Conservation (phyloP, 2,113 vertebrate species). For the Aptenodytes patagonicus region DNA sequence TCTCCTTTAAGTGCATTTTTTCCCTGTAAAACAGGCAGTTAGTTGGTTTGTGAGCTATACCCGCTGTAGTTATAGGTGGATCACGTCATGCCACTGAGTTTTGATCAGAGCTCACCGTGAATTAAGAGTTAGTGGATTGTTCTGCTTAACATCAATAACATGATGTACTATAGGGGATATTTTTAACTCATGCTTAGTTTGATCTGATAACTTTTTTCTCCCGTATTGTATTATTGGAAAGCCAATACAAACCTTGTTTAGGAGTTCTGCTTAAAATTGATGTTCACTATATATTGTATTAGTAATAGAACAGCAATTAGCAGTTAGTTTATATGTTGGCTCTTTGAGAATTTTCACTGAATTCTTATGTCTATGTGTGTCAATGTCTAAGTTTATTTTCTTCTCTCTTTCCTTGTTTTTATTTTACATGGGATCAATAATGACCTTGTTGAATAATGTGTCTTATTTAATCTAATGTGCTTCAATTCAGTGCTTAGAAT, state of each 20-base stretch:
- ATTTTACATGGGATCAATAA: neutral
- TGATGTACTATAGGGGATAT: accelerated
- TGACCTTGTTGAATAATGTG: neutral
- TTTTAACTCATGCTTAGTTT: neutral
- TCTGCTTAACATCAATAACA: neutral
- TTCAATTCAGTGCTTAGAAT: neutral
- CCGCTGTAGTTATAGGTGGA: neutral
- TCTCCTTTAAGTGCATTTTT: neutral
- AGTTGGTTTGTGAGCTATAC: neutral
- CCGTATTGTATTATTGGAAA: neutral
- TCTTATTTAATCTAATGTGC: neutral
- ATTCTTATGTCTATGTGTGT: neutral
- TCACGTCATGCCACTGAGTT: neutral
- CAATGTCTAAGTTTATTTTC: neutral
- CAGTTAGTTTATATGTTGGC: neutral
- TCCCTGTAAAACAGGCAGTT: neutral
- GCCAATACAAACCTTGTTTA: neutral
- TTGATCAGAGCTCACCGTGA: neutral
- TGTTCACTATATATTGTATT: neutral
- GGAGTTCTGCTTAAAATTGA: neutral
- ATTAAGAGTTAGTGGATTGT: neutral
- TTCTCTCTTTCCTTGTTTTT: neutral
- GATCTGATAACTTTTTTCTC: neutral
- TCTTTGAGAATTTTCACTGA: neutral
- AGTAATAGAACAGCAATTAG: neutral